Evolutionary conservation across 1,140 invertebrate genomes (phyloP).

Genomic region (Diachasma alloeum): DNA sequence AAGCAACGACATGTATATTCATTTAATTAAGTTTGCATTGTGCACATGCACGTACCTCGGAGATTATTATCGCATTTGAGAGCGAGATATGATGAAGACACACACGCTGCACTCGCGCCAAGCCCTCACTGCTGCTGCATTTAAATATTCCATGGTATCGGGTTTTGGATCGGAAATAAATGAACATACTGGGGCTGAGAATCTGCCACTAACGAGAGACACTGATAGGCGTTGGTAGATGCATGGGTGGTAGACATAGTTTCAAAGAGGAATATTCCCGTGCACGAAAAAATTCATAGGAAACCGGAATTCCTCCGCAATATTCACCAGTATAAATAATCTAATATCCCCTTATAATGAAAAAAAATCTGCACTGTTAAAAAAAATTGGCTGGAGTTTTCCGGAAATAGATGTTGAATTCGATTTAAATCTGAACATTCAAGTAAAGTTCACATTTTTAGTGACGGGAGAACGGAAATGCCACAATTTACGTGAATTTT

Average conservation of each 20-base stretch:
- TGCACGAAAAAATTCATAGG: too few relatives aligned
- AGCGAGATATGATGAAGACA: constrained; percentile 47
- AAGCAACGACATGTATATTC: constrained; percentile 28
- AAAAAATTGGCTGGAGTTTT: too few relatives aligned
- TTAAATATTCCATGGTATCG: background rate
- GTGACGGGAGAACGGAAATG: too few relatives aligned
- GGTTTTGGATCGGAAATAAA: constrained; percentile 11
- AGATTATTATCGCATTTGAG: constrained; percentile 47
- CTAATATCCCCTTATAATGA: too few relatives aligned
- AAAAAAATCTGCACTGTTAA: too few relatives aligned
- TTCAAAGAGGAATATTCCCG: too few relatives aligned
- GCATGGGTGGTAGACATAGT: background rate
- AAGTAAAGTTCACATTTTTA: too few relatives aligned
- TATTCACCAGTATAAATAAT: too few relatives aligned
- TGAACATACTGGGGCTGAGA: background rate
- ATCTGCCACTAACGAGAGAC: constrained; percentile 42
- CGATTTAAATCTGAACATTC: too few relatives aligned
- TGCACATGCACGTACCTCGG: constrained; percentile 39
- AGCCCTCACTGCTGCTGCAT: background rate
- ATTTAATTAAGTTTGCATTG: constrained; percentile 58
- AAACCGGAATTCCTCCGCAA: too few relatives aligned
- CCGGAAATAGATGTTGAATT: too few relatives aligned
- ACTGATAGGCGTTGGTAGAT: background rate
- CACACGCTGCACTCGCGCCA: background rate
- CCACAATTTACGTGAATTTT: too few relatives aligned